Base-by-base conservation (phyloP, 2,113 vertebrate species). In the Garra rufa region DNA sequence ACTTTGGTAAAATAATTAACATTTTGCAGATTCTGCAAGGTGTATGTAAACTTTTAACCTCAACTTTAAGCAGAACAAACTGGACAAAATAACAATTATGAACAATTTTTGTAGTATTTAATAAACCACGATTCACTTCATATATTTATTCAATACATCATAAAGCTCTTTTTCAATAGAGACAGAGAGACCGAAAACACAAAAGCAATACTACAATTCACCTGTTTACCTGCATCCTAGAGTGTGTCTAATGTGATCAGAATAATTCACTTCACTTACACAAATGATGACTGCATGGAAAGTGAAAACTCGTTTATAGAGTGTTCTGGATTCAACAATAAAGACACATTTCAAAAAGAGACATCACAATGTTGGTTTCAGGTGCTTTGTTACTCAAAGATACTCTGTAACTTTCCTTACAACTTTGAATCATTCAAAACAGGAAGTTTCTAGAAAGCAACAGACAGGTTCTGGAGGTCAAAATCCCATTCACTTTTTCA, bases 401-500 rank as follows among this genome's bases (percentile, higher is more conserved):
- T 50, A 50, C 46, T 48, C 46, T 48, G 46, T 52, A 57, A 9
- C 52, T n/a, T 9, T 57, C 52, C 52, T n/a, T 57, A 57, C 21
- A 57, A 2, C 52, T 57, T 57, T 21, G 17, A 21, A 21, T 21
- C 17, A 21, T 55, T 55, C 19, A 55, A 55, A 8, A 8, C 9
- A 9, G 21, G 52, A 57, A 4, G 21, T 57, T 57, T 57, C 19
- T 57, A 57, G 52, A 57, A 57, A n/a, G 52, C 52, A 57, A 10
- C 8, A 21, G 2, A 21, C 19, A 57, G 52, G 19, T 70, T 70
- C 34, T 11, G 17, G 67, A 70, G 41, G 67, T n/a, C 9, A 38
- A 69, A 69, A 38, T 69, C 67, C 34, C 67, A 70, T 70, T 70
- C 34, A 70, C 38, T 70, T 70, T 41, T 30, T n/a, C 34, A 30